phyloP scores from a whole-genome alignment of 2,797 vertebrate genomes.

The Echiichthys vipera region DNA sequence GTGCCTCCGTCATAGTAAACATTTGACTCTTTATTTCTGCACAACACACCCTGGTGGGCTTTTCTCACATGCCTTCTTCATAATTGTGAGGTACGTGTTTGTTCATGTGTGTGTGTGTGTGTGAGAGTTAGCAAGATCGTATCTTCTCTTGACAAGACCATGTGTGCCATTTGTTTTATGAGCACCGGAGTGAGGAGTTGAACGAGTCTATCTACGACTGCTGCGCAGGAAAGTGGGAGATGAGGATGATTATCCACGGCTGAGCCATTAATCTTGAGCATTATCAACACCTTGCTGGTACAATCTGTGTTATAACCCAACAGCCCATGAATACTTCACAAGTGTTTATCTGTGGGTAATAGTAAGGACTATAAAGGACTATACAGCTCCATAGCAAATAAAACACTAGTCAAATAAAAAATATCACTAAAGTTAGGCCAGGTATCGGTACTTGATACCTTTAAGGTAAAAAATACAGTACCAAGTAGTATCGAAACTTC shows the following conservation, averaged over 20 bases:
- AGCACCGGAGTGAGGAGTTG: conserved; percentile 57
- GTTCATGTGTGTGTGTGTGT: conserved; percentile 31
- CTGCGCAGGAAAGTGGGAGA: conserved; percentile 58
- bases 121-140: conserved; percentile 14
- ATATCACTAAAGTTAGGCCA: conserved; percentile 9
- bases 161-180: conserved; percentile 65
- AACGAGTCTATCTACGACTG: conserved; percentile 70
- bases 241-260: conserved; percentile 74
- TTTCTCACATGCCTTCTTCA: conserved; percentile 38
- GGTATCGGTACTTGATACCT: too few species aligned
- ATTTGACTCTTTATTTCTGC: conserved; percentile 63
- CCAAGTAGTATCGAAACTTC: too few species aligned
- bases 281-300: conserved; percentile 79
- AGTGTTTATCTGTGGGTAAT: conserved; percentile 38
- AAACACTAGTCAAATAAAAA: conserved; percentile 37
- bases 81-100: conserved; percentile 28
- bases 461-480: too few species aligned
- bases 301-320: conserved; percentile 75
- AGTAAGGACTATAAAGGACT: conserved; percentile 12
- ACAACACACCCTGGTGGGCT: conserved; percentile 49
- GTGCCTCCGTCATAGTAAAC: conserved; percentile 50
- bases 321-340: conserved; percentile 58
- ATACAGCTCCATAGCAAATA: conserved; percentile 7
- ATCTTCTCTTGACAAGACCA: conserved; percentile 62
- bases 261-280: conserved; percentile 79